Conservation (phyloP, 2,888 invertebrate species). For the Phalera bucephala region DNA sequence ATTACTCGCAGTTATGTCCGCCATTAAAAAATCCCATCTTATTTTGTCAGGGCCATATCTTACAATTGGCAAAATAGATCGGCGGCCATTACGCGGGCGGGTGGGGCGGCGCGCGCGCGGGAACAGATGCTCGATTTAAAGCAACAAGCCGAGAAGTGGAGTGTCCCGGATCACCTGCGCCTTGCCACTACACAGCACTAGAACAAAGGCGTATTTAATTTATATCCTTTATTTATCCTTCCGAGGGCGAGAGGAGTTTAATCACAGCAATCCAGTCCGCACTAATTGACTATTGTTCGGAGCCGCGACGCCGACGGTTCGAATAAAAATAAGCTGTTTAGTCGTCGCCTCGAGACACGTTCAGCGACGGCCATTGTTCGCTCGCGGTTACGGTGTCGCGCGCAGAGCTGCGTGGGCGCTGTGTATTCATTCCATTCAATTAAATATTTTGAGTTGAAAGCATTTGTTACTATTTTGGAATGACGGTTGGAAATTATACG, state of each 20-base stretch:
- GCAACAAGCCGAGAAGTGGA: constrained; percentile 36
- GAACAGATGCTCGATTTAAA: constrained; percentile 30
- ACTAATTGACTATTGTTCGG: constrained; percentile 48
- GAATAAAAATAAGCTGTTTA: neutral
- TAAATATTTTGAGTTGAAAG: neutral
- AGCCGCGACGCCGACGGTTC: constrained; percentile 3
- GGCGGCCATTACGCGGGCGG: constrained; percentile 40
- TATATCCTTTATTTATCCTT: constrained; percentile 48
- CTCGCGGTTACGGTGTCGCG: neutral
- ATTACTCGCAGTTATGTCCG: constrained; percentile 47
- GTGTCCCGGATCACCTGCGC: constrained; percentile 41
- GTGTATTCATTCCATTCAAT: neutral
- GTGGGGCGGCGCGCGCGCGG: constrained; percentile 6
- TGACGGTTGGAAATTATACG: neutral
- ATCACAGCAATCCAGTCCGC: constrained; percentile 44
- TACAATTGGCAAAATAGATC: constrained; percentile 57
- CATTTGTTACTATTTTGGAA: neutral
- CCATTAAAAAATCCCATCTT: constrained; percentile 59
- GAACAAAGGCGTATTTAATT: constrained; percentile 37
- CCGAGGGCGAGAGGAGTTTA: constrained; percentile 23
- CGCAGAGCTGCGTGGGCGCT: neutral
- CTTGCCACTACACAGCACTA: constrained; percentile 20
- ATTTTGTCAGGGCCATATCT: constrained; percentile 55
- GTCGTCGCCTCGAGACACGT: neutral
- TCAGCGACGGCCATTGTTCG: neutral